Base-by-base conservation (phyloP, 2,797 vertebrate genomes). In the Holocentrus rufus region DNA sequence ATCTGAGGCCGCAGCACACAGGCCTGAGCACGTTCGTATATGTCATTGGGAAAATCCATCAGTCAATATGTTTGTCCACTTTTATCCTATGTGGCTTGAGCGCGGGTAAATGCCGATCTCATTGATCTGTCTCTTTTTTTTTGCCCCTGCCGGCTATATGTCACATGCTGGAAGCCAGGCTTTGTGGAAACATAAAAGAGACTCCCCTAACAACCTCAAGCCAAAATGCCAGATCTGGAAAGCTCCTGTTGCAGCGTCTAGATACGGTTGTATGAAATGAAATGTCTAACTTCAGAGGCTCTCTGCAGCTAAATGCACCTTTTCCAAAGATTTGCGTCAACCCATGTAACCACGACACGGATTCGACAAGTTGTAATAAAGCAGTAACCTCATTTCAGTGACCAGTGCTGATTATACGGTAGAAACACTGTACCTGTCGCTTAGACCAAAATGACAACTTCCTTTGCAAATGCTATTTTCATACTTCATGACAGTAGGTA, bases 1-100 rank as follows among this genome's bases (percentile, higher is more conserved):
- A 59, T 74, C 79, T 75, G 23, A 60, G 82, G 76, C 70, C 74
- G 18, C 61, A 59, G 69, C 52, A n/a, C 1, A 54, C 72, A 62
- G 30, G 81, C 54, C 78, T 47, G 34, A 81, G 83, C 83, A 79
- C 14, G 69, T 74, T 84, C 55, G 25, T 2, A 0, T 2, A 0
- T 22, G 30, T 14, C 55, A 64, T 55, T 46, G 74, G 30, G 30
- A 14, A 52, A 76, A 69, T 49, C 5, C 63, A 25, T 34, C 0
- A 11, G 23, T 67, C 60, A 1, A 65, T 47, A 0, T 25, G 57
- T 58, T 67, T 65, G 59, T 67, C 53, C 59, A 20, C 22, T 23
- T 77, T 20, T 31, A 52, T 42, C 39, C 17, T 50, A 30, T 14
- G 60, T 44, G 60, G 42, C 22, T 47, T 20, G 27, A 62, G 60